A percentile compares a stretch with the other conserved stretches of the same genome.
phyloP scores from a whole-genome alignment of 2,888 invertebrate species.

The Mimumesa dahlbomi region DNA sequence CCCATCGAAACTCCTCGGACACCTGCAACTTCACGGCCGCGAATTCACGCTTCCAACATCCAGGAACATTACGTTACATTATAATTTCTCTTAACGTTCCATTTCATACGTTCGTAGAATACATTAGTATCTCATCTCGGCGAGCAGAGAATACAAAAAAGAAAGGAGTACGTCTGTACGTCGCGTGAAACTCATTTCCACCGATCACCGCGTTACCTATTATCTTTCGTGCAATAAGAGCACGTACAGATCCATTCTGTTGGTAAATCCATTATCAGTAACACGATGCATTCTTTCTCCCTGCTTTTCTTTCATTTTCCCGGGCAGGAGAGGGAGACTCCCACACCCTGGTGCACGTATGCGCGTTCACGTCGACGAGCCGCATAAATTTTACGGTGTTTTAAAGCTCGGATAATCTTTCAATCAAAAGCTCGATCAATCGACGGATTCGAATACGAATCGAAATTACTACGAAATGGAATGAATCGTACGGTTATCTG shows the following conservation, averaged over 20 bases:
- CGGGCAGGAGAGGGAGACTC: conserved; percentile 7
- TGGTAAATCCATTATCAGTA: conserved; percentile 24
- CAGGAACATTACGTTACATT: too few species aligned
- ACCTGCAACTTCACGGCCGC: too few species aligned
- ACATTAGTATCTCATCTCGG: too few species aligned
- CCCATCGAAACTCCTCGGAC: too few species aligned
- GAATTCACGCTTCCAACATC: too few species aligned
- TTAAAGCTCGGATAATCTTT: conserved; percentile 29
- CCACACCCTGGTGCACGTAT: background rate
- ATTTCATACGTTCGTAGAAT: too few species aligned
- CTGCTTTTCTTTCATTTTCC: conserved; percentile 14
- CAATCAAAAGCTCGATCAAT: conserved; percentile 33
- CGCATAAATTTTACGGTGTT: conserved; percentile 32
- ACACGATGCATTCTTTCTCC: conserved; percentile 16
- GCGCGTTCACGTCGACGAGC: background rate
- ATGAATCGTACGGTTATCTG: too few species aligned
- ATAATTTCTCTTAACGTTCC: too few species aligned
- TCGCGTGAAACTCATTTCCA: too few species aligned
- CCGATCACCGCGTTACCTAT: background rate
- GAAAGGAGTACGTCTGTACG: too few species aligned
- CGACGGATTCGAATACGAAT: conserved; percentile 14
- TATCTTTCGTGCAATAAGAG: conserved; percentile 8
- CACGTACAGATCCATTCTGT: conserved; percentile 1
- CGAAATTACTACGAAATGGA: conserved; percentile 15
- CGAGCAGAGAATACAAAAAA: too few species aligned